A percentile compares a stretch with the other conserved stretches of the same genome.
These are phyloP conservation scores for Platynereis dumerilii DNA, from an alignment of 2,888 invertebrate species.

Conservation along the genomic window DNA sequence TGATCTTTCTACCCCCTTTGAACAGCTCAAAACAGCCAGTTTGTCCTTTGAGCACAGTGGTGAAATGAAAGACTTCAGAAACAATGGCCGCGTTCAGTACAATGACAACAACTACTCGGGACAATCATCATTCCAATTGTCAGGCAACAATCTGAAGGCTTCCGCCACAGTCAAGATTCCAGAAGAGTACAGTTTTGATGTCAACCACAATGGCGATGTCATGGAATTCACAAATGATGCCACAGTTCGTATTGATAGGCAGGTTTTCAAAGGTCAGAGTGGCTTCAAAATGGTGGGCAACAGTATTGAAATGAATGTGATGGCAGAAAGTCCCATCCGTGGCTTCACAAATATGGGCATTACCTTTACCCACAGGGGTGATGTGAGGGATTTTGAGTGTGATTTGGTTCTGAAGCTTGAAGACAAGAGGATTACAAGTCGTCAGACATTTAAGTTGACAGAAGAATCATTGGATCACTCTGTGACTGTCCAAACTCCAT, in stretches of 20 bases:
- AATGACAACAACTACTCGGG: neutral
- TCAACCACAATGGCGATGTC: conserved; percentile 8
- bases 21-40: neutral
- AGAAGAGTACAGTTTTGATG: conserved; percentile 4
- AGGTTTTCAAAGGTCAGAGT: conserved; percentile 6
- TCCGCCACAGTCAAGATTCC: neutral
- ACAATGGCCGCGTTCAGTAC: neutral
- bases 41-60: neutral
- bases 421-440: too few species aligned
- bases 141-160: neutral
- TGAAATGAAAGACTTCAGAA: neutral
- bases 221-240: conserved; percentile 20
- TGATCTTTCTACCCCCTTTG: neutral
- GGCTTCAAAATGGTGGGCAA: conserved; percentile 13
- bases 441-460: too few species aligned
- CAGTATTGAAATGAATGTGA: conserved; percentile 11
- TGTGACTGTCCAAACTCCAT: conserved; percentile 23
- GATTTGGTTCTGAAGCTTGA: too few species aligned
- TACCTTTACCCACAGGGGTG: conserved; percentile 1
- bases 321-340: neutral
- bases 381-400: neutral
- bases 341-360: neutral
- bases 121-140: neutral
- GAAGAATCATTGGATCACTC: too few species aligned
- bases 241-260: neutral